Evolutionary conservation across 2,888 invertebrate species (phyloP).

Genomic region (Coelopa pilipes): DNA sequence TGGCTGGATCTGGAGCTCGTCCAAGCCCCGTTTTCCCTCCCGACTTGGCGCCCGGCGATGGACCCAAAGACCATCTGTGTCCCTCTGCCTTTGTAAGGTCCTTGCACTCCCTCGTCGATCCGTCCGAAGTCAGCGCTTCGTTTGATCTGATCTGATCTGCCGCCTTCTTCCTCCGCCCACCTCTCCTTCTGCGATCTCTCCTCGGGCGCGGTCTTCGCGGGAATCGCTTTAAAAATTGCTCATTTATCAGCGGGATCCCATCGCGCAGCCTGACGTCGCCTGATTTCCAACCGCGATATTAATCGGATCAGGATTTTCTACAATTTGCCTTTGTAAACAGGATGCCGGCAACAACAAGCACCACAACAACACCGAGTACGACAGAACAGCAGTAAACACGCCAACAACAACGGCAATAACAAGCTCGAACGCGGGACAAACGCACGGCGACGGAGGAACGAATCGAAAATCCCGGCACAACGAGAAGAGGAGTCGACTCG

Average conservation of each 20-base stretch:
- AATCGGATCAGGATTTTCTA: constrained; percentile 39
- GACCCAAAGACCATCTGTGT: too few species aligned
- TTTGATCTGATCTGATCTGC: too few species aligned
- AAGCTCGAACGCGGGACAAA: not conserved
- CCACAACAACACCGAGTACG: not conserved
- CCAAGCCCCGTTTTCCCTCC: too few species aligned
- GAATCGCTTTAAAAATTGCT: constrained; percentile 37
- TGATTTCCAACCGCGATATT: constrained; percentile 46
- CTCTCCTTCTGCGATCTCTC: too few species aligned
- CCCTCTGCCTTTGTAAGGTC: too few species aligned
- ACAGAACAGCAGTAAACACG: too few species aligned
- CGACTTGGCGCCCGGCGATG: too few species aligned
- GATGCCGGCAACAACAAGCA: constrained; percentile 20
- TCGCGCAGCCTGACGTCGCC: constrained; percentile 42
- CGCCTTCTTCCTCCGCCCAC: too few species aligned
- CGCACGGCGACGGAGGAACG: not conserved
- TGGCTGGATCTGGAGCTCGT: too few species aligned
- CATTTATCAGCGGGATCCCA: constrained; percentile 49
- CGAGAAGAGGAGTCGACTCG: not conserved
- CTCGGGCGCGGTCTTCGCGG: too few species aligned
- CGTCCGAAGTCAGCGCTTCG: too few species aligned
- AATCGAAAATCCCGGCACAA: not conserved
- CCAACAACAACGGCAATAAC: constrained; percentile 12
- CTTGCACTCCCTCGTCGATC: too few species aligned
- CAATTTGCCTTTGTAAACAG: constrained; percentile 29